A percentile compares a stretch with the other conserved stretches of the same genome.
These are phyloP conservation scores for Brachionus asplanchnoidis DNA, from an alignment of 1,140 invertebrate species.

Conservation along the genomic window DNA sequence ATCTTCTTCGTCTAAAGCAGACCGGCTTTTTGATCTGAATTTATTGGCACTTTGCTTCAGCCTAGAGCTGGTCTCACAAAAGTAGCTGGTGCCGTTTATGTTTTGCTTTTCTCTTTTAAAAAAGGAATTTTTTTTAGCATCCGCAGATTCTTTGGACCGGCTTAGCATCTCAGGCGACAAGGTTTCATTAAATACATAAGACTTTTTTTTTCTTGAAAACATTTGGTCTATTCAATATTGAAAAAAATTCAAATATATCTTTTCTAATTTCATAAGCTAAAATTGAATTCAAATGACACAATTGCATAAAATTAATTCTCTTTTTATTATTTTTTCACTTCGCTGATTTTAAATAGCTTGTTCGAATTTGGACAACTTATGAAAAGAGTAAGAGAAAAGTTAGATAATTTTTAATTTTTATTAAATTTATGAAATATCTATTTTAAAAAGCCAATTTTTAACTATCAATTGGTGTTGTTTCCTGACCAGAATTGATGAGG, in stretches of 20 bases:
- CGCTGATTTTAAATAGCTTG: neutral
- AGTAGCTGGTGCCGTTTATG: neutral
- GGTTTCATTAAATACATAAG: neutral
- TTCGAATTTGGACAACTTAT: neutral
- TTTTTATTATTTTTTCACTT: constrained; percentile 4
- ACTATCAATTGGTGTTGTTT: neutral
- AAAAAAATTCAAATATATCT: neutral
- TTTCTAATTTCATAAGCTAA: neutral
- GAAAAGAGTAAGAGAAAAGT: neutral
- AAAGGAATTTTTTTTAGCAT: neutral
- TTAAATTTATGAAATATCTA: neutral
- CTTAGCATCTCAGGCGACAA: neutral
- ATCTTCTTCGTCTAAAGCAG: neutral
- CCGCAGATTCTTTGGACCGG: neutral
- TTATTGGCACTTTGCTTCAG: neutral
- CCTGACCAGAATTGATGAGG: neutral
- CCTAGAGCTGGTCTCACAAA: neutral
- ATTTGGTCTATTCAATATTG: neutral
- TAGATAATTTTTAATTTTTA: neutral
- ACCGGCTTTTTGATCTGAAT: neutral
- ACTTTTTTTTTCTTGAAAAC: neutral
- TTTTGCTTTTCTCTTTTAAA: neutral
- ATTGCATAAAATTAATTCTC: constrained; percentile 21
- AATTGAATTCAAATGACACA: constrained; percentile 12
- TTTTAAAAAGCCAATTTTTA: neutral